Evolutionary conservation across 2,797 vertebrate genomes (phyloP), one percentile per base, ranked within the genome.

Genomic region (Cyclopterus lumpus): DNA sequence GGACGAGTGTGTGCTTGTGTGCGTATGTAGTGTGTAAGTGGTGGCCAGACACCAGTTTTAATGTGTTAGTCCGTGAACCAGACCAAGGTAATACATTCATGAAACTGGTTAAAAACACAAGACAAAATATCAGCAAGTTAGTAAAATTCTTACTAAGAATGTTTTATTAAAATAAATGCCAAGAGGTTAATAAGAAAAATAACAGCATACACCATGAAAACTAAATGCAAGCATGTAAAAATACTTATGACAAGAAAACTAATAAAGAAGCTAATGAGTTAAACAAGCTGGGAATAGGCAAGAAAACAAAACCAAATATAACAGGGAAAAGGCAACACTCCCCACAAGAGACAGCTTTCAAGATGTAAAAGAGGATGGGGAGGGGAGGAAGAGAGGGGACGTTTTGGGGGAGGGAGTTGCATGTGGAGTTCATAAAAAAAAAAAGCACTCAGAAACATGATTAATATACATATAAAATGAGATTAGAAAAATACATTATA

Each of bases 401-500:
- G 75, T 72, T 80, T 71, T 48, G 68, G 57, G 54, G 71, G 54
- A 32, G 22, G 5, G 40, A 46, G 75, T 75, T 90, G 93, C 89
- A 92, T 55, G 89, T 93, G 92, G 90, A 88, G 89, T 89, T 94
- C 80, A 91, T 94, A 83, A 24, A 67, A 74, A 59, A 83, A 67
- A 58, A 91, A 88, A 90, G 71, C 83, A 90, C 92, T 92, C 93
- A 89, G 89, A 94, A 94, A 94, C 89, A 94, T 94, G 94, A 94
- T 95, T 94, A 95, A 94, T 94, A 94, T 93, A 96, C 95, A 96
- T 96, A 96, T 94, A 96, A 96, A 96, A 96, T 95, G 94, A 96
- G 95, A 95, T 94, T 96, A 96, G 95, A 96, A 96, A 96, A 96
- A 96, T 96, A 96, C 95, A 96, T 96, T 96, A 95, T 94, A 96